phyloP scores from a whole-genome alignment of 2,113 vertebrate species.

The Sylvilagus bachmani region DNA sequence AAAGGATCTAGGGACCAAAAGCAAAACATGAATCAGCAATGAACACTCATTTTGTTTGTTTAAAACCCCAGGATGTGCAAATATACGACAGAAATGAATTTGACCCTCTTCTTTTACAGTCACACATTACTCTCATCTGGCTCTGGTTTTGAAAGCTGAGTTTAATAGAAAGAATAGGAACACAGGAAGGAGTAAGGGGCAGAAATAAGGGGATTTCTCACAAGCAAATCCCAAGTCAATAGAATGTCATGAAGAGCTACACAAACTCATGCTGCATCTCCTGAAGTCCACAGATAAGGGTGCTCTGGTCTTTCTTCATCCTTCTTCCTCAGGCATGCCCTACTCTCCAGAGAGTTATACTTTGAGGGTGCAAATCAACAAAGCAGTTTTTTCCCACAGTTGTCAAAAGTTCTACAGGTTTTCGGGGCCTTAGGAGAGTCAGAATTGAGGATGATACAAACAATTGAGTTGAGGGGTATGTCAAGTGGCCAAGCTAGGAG shows the following conservation, averaged over 20 bases:
- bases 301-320: background rate
- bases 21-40: slow-evolving; percentile 85
- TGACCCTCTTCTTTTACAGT: slow-evolving; percentile 76
- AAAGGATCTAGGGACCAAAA: slow-evolving; percentile 78
- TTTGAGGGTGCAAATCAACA: background rate
- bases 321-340: background rate
- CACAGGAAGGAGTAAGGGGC: slow-evolving; percentile 1
- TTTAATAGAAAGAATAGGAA: slow-evolving; percentile 67
- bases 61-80: slow-evolving; percentile 81
- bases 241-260: background rate
- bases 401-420: background rate
- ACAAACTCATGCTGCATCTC: background rate
- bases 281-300: background rate
- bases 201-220: background rate
- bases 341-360: background rate
- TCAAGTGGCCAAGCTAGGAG: background rate
- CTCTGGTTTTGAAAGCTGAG: slow-evolving; percentile 71
- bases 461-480: background rate
- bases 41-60: slow-evolving; percentile 83
- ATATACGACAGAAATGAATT: slow-evolving; percentile 76
- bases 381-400: background rate
- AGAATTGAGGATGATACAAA: background rate
- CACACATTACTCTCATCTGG: slow-evolving; percentile 47
- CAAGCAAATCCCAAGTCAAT: slow-evolving; percentile 61
- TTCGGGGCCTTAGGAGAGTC: background rate